phyloP scores from a whole-genome alignment of 2,797 vertebrate genomes.

The Intellagama lesueurii region DNA sequence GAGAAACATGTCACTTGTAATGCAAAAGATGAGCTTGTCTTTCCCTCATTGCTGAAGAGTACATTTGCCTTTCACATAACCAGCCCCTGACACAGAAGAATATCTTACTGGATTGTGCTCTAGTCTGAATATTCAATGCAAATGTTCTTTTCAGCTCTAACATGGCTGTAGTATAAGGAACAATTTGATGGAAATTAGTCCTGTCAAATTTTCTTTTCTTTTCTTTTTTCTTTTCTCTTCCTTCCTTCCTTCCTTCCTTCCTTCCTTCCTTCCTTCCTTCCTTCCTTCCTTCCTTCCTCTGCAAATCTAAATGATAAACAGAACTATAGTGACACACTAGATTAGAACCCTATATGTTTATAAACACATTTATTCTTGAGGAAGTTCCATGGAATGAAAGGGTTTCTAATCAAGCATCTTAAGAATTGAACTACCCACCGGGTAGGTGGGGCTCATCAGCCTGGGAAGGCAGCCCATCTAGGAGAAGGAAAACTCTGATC shows the following conservation, averaged over 20 bases:
- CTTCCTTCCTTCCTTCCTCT: not conserved
- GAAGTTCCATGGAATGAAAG: not conserved
- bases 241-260: not conserved
- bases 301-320: conserved; percentile 4
- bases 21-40: not conserved
- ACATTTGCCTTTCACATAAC: not conserved
- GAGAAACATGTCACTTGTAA: not conserved
- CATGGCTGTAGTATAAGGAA: not conserved
- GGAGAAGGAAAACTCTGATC: no score
- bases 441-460: no score
- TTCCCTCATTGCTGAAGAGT: not conserved
- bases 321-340: not conserved
- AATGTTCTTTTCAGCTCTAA: not conserved
- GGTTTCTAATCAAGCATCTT: not conserved
- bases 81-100: not conserved
- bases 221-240: not conserved
- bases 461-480: no score
- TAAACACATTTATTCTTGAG: conserved; percentile 11
- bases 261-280: not conserved
- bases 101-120: not conserved
- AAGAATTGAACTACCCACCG: not conserved
- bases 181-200: not conserved
- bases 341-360: conserved; percentile 11
- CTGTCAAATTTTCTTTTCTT: not conserved
- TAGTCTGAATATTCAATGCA: not conserved